Percentiles rank a stretch among this genome's conserved stretches.
Conservation (phyloP, 2,888 invertebrate species). For the Pyrrhia umbra region DNA sequence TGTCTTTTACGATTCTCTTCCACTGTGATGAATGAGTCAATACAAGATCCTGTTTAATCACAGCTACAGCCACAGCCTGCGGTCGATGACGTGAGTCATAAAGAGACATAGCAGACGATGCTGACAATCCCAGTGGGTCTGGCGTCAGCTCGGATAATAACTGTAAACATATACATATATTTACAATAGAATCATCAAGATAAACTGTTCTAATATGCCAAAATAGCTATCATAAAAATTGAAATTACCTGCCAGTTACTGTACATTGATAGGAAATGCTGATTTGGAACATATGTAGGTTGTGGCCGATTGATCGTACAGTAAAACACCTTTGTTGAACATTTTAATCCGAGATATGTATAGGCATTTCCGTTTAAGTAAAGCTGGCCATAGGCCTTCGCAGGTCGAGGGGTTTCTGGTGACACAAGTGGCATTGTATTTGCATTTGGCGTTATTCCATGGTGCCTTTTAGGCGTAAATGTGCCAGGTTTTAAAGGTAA, state of each 20-base stretch:
- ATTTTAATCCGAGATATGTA: slow-evolving; percentile 97
- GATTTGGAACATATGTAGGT: slow-evolving; percentile 97
- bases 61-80: slow-evolving; percentile 90
- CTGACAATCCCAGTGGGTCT: slow-evolving; percentile 92
- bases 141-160: slow-evolving; percentile 92
- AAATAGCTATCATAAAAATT: slow-evolving; percentile 16
- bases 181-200: slow-evolving; percentile 61
- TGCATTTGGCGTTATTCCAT: slow-evolving; percentile 95
- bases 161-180: slow-evolving; percentile 84
- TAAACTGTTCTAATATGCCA: slow-evolving; percentile 28
- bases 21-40: slow-evolving; percentile 92
- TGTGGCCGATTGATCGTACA: slow-evolving; percentile 98
- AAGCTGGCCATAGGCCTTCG: slow-evolving; percentile 96
- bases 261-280: slow-evolving; percentile 98
- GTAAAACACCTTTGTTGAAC: slow-evolving; percentile 97
- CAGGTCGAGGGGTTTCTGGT: slow-evolving; percentile 97
- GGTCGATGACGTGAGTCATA: slow-evolving; percentile 95
- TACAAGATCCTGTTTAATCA: slow-evolving; percentile 91
- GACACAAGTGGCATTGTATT: slow-evolving; percentile 96
- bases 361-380: slow-evolving; percentile 97
- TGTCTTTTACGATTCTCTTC: slow-evolving; percentile 85
- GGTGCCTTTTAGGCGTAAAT: slow-evolving; percentile 94
- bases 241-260: slow-evolving; percentile 96
- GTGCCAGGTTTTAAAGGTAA: slow-evolving; percentile 96
- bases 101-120: slow-evolving; percentile 92